Percentiles rank a stretch among this genome's conserved stretches.
These are phyloP conservation scores for Dinothrombium tinctorium DNA, from an alignment of 1,140 invertebrate species.

Conservation along the genomic window DNA sequence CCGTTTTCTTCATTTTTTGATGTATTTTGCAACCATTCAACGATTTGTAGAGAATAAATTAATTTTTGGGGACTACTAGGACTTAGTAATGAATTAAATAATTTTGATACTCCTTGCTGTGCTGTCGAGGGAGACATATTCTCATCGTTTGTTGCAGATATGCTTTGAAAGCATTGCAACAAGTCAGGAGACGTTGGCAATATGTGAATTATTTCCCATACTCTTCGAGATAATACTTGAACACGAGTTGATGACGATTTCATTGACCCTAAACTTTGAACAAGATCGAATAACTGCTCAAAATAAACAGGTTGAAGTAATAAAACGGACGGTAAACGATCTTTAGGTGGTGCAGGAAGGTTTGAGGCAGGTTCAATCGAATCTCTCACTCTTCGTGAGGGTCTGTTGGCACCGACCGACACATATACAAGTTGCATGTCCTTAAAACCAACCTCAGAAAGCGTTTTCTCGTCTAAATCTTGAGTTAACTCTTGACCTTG, in stretches of 20 bases:
- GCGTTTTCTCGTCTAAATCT: slow-evolving; percentile 72
- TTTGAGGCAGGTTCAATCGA: slow-evolving; percentile 14
- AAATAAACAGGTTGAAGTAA: slow-evolving; percentile 62
- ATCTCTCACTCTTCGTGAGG: slow-evolving; percentile 30
- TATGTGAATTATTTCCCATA: slow-evolving; percentile 79
- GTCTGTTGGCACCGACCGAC: slow-evolving; percentile 51
- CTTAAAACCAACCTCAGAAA: slow-evolving; percentile 72
- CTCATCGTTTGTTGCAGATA: not conserved
- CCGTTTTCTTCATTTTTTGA: slow-evolving; percentile 13
- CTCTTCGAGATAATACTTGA: slow-evolving; percentile 57
- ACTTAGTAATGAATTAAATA: slow-evolving; percentile 40
- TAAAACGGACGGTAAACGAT: slow-evolving; percentile 56
- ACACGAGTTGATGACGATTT: slow-evolving; percentile 37
- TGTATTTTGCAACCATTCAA: slow-evolving; percentile 36
- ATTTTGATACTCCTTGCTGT: not conserved
- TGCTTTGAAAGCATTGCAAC: slow-evolving; percentile 40
- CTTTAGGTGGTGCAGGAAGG: slow-evolving; percentile 38
- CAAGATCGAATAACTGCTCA: slow-evolving; percentile 61
- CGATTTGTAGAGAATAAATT: slow-evolving; percentile 81
- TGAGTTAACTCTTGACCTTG: slow-evolving; percentile 57
- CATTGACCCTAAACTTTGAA: slow-evolving; percentile 49
- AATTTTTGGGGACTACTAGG: slow-evolving; percentile 69
- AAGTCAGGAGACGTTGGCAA: slow-evolving; percentile 65
- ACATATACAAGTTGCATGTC: slow-evolving; percentile 56
- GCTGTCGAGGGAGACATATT: not conserved